A percentile compares a stretch with the other conserved stretches of the same genome.
Evolutionary conservation across 1,140 invertebrate species (phyloP).

Genomic region (Dreissena rostriformis): DNA sequence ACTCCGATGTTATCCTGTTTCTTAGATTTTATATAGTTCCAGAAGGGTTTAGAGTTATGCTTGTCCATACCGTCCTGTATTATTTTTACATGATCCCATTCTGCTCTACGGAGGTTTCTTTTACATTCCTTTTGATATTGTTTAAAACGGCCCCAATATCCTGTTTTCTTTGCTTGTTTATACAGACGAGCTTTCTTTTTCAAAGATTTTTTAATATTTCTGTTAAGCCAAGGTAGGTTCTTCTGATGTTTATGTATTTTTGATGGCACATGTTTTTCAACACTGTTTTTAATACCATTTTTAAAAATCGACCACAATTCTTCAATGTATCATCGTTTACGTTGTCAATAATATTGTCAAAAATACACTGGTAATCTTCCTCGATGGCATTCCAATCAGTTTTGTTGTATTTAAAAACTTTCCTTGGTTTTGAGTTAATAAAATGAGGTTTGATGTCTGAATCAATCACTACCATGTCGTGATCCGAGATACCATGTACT

Average conservation of each 20-base stretch:
- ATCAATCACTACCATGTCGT: too few species aligned
- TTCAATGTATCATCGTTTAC: too few species aligned
- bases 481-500: too few species aligned
- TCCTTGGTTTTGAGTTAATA: too few species aligned
- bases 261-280: conserved; percentile 12
- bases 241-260: conserved; percentile 14
- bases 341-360: too few species aligned
- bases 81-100: conserved; percentile 41
- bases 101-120: conserved; percentile 1
- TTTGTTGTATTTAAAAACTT: too few species aligned
- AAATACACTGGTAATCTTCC: too few species aligned
- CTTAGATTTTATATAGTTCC: conserved; percentile 9
- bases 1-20: not conserved
- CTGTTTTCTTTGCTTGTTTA: conserved; percentile 21
- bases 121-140: conserved; percentile 28
- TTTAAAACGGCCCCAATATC: conserved; percentile 12
- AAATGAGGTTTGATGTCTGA: too few species aligned
- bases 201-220: conserved; percentile 11
- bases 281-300: not conserved
- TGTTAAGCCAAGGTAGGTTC: not conserved
- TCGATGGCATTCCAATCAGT: too few species aligned
- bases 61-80: conserved; percentile 5
- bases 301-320: too few species aligned
- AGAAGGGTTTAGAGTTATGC: conserved; percentile 21
- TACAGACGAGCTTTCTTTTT: conserved; percentile 16